Conservation (phyloP, 2,797 vertebrate genomes). For the Cephalopachus bancanus region DNA sequence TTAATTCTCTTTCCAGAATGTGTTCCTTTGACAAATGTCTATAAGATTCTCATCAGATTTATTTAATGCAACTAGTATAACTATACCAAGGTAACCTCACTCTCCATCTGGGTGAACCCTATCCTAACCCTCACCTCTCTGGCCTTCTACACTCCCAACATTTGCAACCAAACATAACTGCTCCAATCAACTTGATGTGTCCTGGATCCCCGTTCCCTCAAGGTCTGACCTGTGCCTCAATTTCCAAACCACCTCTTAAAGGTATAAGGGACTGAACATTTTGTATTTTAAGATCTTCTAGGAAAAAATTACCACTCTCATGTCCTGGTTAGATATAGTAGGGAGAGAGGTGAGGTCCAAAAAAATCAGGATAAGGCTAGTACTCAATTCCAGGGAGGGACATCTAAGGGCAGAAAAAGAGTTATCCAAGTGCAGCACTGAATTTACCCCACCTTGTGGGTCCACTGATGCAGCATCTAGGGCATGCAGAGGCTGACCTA, state of each 20-base stretch:
- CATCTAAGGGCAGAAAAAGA: not conserved
- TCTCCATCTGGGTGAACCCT: not conserved
- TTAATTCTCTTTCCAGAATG: conserved; percentile 29
- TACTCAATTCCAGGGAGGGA: not conserved
- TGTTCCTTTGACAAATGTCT: conserved; percentile 29
- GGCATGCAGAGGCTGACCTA: not conserved
- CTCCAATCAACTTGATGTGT: not conserved
- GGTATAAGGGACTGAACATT: not conserved
- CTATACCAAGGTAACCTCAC: not conserved
- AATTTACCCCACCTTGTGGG: not conserved
- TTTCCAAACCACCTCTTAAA: conserved; percentile 27
- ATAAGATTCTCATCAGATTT: not conserved
- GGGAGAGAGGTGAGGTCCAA: not conserved
- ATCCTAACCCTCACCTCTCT: not conserved
- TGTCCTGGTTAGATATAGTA: not conserved
- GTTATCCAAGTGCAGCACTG: not conserved
- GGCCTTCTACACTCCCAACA: not conserved
- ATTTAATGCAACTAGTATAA: conserved; percentile 27
- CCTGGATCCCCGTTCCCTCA: not conserved
- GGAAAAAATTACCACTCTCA: not conserved
- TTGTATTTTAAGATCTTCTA: not conserved
- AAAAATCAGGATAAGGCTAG: not conserved
- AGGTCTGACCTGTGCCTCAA: not conserved
- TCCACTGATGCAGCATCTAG: not conserved
- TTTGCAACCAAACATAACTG: not conserved